A percentile compares a stretch with the other conserved stretches of the same genome.
Evolutionary conservation across 2,888 invertebrate genomes (phyloP).

Genomic region (Boloria euphrosyne): DNA sequence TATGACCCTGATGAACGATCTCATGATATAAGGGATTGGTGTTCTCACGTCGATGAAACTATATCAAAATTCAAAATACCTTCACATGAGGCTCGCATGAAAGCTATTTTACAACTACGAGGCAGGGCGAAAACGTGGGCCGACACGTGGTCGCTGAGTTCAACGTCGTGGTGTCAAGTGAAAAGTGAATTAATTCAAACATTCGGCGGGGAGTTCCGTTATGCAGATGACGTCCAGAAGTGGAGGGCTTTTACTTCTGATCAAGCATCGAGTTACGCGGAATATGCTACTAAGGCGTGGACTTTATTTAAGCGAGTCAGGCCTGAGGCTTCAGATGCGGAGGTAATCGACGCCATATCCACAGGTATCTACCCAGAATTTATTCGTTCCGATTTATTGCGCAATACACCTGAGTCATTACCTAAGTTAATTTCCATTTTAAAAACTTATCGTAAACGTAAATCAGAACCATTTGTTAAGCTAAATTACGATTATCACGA

Average conservation of each 20-base stretch:
- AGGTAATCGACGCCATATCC: no score
- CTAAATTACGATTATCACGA: no score
- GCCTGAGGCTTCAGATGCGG: no score
- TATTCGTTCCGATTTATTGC: no score
- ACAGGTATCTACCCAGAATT: no score
- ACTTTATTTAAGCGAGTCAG: slow-evolving; percentile 7
- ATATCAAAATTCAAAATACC: slow-evolving; percentile 3
- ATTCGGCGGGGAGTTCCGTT: slow-evolving; percentile 37
- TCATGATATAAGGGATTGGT: slow-evolving; percentile 8
- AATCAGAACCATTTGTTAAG: no score
- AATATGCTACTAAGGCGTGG: slow-evolving; percentile 36
- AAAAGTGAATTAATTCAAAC: slow-evolving; percentile 34
- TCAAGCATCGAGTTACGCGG: slow-evolving; percentile 29
- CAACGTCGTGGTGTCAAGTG: slow-evolving; percentile 31
- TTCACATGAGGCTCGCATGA: slow-evolving; percentile 39
- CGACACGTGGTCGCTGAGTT: slow-evolving; percentile 38
- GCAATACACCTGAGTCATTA: no score
- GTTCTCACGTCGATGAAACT: background rate
- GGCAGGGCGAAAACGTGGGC: slow-evolving; percentile 39
- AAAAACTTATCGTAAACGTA: no score
- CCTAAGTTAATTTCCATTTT: no score
- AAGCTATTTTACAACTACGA: slow-evolving; percentile 36
- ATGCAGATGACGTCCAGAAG: slow-evolving; percentile 31
- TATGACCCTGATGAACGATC: background rate
- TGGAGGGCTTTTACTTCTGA: slow-evolving; percentile 36